These are phyloP conservation scores for Eubasilissa regina DNA, from an alignment of 1,140 invertebrate species.

Conservation along the genomic window DNA sequence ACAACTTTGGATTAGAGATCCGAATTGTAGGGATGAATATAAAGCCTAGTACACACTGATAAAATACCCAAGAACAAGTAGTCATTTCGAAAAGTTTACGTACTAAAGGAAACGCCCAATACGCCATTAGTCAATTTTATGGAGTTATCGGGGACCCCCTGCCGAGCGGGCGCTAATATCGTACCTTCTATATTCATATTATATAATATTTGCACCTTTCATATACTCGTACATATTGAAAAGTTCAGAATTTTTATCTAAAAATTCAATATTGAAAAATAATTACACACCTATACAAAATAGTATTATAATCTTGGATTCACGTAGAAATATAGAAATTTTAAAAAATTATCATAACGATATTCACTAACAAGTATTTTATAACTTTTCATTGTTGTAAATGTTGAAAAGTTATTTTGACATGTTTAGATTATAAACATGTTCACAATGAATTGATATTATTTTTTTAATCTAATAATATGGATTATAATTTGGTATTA, in stretches of 20 bases:
- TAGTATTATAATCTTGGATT: no score
- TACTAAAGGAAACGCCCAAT: conserved; percentile 50
- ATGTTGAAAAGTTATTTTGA: no score
- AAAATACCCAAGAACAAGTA: conserved; percentile 47
- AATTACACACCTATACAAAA: no score
- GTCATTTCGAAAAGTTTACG: conserved; percentile 53
- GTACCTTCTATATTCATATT: background rate
- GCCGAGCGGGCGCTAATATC: background rate
- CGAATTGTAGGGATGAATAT: conserved; percentile 2
- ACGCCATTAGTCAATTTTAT: conserved; percentile 59
- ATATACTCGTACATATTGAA: background rate
- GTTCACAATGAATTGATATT: no score
- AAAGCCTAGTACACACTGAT: background rate
- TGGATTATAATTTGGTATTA: no score
- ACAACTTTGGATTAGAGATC: background rate
- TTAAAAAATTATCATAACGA: no score
- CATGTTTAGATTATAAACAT: no score
- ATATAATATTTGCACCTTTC: background rate
- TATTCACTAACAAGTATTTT: no score
- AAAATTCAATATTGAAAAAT: no score
- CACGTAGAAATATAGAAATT: no score
- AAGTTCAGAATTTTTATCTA: background rate
- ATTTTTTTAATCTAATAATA: no score
- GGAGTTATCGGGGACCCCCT: conserved; percentile 45
- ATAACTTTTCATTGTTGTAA: no score